Base-by-base conservation (phyloP, 2,797 vertebrate species). In the Florisuga fusca region DNA sequence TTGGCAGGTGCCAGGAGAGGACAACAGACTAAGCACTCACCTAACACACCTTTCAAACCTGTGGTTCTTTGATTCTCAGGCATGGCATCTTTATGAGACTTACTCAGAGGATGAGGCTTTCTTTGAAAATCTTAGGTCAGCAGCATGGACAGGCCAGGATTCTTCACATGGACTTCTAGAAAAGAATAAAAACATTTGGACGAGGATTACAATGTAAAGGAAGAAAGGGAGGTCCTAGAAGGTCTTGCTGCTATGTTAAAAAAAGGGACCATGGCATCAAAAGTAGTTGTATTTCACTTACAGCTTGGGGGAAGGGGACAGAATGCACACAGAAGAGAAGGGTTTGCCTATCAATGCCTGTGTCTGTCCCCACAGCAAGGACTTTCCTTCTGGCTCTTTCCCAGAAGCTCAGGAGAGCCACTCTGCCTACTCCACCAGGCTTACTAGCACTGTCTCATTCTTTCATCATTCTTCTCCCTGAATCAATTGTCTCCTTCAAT, bases 261-360 rank as follows among this genome's bases (percentile, higher is more conserved):
- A 62, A 33, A 27, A 25, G 25, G 12, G n/a, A 76, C 10, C 23
- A 59, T 2, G 9, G 2, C n/a, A 22, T 34, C 20, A 50, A 43
- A 57, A 54, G 10, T 6, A 27, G 15, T 5, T 41, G 19, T 15
- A 16, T 64, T 72, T 78, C 48, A 34, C 15, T 48, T 22, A 19
- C 6, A 36, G 12, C 13, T 36, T 25, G 15, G 13, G 11, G 15
- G 50, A 79, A 31, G 12, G 16, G 11, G 6, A 15, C 23, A 53
- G 31, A 59, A 41, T 8, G 2, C 4, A 20, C 0, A 0, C 1
- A 31, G 29, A 31, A 61, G 71, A 33, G 1, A 15, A 51, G 14
- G 3, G 5, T 93, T 67, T 55, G 53, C 5, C 9, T 29, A 1
- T 36, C 26, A 31, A 3, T 34, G 7, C 45, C 22, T 54, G 29